Percentiles rank a stretch among this genome's conserved stretches.
These are phyloP conservation scores for Quadroppia sp. DNA, from an alignment of 2,888 invertebrate genomes.

Conservation along the genomic window DNA sequence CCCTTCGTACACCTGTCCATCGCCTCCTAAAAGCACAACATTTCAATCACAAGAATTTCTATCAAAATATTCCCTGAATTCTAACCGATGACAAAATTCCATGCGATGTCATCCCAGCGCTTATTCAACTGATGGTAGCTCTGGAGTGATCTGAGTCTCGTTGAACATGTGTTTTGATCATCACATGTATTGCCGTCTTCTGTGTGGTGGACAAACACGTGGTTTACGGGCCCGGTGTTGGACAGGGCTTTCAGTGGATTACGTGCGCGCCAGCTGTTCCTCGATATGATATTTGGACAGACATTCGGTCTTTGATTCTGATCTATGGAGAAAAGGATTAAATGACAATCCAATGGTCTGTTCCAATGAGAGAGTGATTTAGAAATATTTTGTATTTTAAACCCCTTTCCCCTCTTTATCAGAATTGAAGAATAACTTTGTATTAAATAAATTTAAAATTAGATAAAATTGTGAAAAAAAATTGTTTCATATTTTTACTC, in stretches of 20 bases:
- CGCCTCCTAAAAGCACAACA: not conserved
- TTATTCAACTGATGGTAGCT: constrained; percentile 36
- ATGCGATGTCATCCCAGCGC: constrained; percentile 40
- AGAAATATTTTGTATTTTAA: too few species aligned
- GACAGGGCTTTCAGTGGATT: not conserved
- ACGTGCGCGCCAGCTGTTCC: not conserved
- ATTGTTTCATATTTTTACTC: not conserved
- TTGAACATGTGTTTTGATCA: constrained; percentile 11
- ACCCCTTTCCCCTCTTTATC: too few species aligned
- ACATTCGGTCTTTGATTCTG: too few species aligned
- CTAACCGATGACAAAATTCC: constrained; percentile 40
- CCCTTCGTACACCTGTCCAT: constrained; percentile 39
- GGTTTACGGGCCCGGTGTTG: not conserved
- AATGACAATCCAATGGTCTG: too few species aligned
- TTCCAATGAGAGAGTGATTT: too few species aligned
- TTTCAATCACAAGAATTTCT: not conserved
- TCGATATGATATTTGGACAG: not conserved
- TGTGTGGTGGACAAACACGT: constrained; percentile 41
- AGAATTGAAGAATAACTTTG: too few species aligned
- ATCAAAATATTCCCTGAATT: not conserved
- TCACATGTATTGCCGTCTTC: constrained; percentile 39
- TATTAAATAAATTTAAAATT: too few species aligned
- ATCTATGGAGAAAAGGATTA: too few species aligned
- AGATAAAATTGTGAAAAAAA: too few species aligned
- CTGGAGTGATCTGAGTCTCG: constrained; percentile 30